Base-by-base conservation (phyloP, 2,797 vertebrate genomes). In the Percopsis omiscomaycus region DNA sequence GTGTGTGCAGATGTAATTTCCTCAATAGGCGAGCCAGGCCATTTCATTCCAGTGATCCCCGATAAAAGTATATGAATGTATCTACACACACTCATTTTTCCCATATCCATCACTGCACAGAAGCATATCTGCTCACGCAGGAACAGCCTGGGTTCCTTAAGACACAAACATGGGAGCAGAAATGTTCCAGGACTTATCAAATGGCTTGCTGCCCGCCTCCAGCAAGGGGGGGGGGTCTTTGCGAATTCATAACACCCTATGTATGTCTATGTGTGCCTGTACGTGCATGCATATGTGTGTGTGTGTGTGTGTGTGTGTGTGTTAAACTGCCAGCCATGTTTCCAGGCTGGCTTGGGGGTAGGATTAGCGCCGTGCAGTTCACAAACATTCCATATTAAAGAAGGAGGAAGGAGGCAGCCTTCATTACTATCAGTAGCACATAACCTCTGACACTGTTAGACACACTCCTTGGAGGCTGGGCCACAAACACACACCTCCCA, bases 331-430 rank as follows among this genome's bases (percentile, higher is more conserved):
- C 81, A 78, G 80, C 80, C 86, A 77, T 89, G 89, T 89, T 91
- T 86, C 87, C 85, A 82, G 87, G 87, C 85, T 63, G 28, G 91
- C 92, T 92, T 56, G 67, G 82, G 92, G 92, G 89, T 64, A 86
- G 90, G 92, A 93, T 93, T 93, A 93, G 84, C 52, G 59, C 69
- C 14, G 85, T 87, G 86, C 86, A 85, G 86, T 87, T 86, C 85
- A 89, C 90, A 91, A 92, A 92, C 91, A 91, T 89, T 88, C 86
- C 87, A 89, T 89, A 91, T 92, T 90, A 91, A 90, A 91, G 82
- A 84, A 90, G 13, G n/a, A 89, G 86, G 84, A 81, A 91, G 89
- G 90, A 91, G 84, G 84, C 77, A 89, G 90, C 86, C 89, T 93
- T 92, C 90, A 91, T 92, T 91, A 90, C 87, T 89, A 92, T 91